Percentiles rank a stretch among this genome's conserved stretches.
Conservation (phyloP, 2,113 vertebrate species). For the Bubo bubo region DNA sequence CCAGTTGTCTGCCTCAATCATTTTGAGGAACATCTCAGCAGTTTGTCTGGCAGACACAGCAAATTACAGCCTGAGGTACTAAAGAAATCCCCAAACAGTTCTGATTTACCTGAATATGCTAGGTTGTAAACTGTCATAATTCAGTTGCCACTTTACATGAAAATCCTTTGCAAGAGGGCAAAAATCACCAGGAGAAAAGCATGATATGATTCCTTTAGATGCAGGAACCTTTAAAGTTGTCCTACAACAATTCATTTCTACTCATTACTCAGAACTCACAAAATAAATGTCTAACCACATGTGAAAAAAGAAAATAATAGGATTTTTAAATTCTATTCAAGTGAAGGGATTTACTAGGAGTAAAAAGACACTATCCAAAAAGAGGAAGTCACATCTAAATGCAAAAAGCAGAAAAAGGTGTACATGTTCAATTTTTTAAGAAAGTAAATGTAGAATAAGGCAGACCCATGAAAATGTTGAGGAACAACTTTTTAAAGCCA, state of each 20-base stretch:
- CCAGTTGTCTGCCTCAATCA: not conserved
- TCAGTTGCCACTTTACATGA: not conserved
- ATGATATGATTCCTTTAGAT: not conserved
- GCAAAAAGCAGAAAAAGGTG: not conserved
- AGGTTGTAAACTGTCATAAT: slow-evolving; percentile 25
- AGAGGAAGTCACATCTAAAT: not conserved
- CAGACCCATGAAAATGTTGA: not conserved
- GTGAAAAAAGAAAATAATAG: not conserved
- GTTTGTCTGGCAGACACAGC: slow-evolving; percentile 7
- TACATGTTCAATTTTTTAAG: not conserved
- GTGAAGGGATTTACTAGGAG: not conserved
- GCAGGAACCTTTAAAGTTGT: not conserved
- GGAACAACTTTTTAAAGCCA: not conserved
- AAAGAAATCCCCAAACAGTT: slow-evolving; percentile 12
- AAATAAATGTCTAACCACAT: not conserved
- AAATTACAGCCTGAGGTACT: slow-evolving; percentile 30
- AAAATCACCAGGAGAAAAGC: not conserved
- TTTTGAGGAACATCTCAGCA: slow-evolving; percentile 17
- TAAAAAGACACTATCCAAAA: not conserved
- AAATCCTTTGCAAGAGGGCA: not conserved
- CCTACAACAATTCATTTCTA: not conserved
- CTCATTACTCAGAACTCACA: not conserved
- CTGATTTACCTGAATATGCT: slow-evolving; percentile 15
- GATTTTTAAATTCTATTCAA: not conserved
- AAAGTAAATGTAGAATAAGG: not conserved